Evolutionary conservation across 2,888 invertebrate species (phyloP), one percentile per base, ranked within the genome.

Genomic region (Orthosia gracilis): DNA sequence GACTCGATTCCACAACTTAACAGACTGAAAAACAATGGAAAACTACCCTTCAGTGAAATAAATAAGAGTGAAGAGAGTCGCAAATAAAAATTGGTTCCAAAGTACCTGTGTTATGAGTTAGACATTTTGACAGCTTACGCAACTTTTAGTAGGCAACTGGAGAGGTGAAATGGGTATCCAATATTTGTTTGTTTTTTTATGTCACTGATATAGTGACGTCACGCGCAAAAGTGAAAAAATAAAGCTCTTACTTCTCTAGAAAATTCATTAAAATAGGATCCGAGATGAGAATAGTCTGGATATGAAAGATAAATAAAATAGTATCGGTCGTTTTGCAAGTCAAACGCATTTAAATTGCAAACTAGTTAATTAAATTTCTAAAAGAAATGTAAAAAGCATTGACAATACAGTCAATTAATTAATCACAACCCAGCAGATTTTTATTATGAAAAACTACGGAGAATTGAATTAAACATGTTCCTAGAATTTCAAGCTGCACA

Each of bases 51-150:
- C 83, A 50, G 3, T 2, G 57, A 3, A 47, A 21, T 0, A 11
- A 3, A 69, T 82, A 86, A 65, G 81, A 71, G 45, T 40, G 45
- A 54, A 13, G 9, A 50, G 55, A 23, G 49, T 59, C 21, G 84
- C 54, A 85, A 70, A 79, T 80, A 71, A 68, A 85, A 78, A 79
- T 55, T 84, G 80, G 81, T 73, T 58, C 59, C 52, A 65, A 79
- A 76, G 78, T 92, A 93, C 92, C 92, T 93, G 92, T 84, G 91
- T 92, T 91, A 90, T 88, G 86, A 93, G 93, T 95, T 94, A 88
- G 94, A 95, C 94, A 95, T 91, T 94, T 94, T 94, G 95, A 95
- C 94, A 85, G 90, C 83, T 71, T 78, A 88, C 88, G 88, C 89
- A 91, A 90, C 89, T 90, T 88, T 88, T 92, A 91, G 91, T 93